phyloP scores from a whole-genome alignment of 2,113 vertebrate species.

The Melanocharis versteri region DNA sequence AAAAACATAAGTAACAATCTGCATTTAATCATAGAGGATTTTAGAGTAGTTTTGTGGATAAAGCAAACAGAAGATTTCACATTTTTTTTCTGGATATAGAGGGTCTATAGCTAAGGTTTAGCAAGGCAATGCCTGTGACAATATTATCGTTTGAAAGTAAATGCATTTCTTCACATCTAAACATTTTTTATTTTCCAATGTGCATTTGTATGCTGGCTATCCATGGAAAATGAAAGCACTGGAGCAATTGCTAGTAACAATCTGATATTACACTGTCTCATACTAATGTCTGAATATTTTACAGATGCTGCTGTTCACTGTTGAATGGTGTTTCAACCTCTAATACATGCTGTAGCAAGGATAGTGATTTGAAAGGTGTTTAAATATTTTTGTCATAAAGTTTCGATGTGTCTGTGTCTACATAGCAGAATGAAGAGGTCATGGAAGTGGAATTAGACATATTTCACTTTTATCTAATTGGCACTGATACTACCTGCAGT shows the following conservation, averaged over 20 bases:
- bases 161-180: not conserved
- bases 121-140: not conserved
- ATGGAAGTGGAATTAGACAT: not conserved
- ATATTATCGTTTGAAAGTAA: not conserved
- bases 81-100: not conserved
- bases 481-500: not conserved
- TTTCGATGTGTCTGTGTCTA: not conserved
- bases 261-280: not conserved
- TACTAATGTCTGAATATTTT: not conserved
- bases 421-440: not conserved
- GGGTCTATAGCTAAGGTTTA: not conserved
- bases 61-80: not conserved
- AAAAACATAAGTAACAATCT: not conserved
- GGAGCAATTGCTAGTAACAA: not conserved
- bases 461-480: not conserved
- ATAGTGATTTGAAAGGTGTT: not conserved
- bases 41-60: not conserved
- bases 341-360: not conserved
- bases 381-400: not conserved
- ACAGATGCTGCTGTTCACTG: rapidly evolving
- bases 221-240: not conserved
- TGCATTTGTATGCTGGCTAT: not conserved
- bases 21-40: not conserved
- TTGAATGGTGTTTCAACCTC: not conserved
- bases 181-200: not conserved